A percentile compares a stretch with the other conserved stretches of the same genome.
Conservation (phyloP, 1,140 invertebrate genomes). For the Tetraneura akinire region DNA sequence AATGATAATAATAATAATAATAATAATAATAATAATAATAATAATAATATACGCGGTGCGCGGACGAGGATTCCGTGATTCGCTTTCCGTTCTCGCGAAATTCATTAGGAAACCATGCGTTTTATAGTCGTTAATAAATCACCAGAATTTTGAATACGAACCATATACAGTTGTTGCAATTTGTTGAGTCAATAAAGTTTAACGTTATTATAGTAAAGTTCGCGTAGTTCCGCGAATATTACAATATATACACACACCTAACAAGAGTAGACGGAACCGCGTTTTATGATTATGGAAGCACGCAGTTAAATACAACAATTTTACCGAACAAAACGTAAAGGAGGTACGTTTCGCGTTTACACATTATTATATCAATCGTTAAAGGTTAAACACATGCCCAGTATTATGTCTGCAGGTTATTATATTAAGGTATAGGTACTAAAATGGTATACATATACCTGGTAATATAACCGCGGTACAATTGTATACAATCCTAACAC, state of each 20-base stretch:
- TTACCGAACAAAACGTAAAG: background rate
- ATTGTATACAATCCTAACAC: too few relatives aligned
- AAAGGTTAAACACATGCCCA: too few relatives aligned
- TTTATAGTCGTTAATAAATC: constrained; percentile 46
- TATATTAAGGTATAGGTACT: too few relatives aligned
- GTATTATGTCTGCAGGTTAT: too few relatives aligned
- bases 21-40: too few relatives aligned
- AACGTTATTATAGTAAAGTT: constrained; percentile 49
- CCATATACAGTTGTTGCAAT: constrained; percentile 34
- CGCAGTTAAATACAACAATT: constrained; percentile 14
- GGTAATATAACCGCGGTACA: too few relatives aligned
- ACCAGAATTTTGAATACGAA: constrained; percentile 36
- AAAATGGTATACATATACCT: too few relatives aligned
- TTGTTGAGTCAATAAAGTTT: constrained; percentile 48
- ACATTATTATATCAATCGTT: too few relatives aligned
- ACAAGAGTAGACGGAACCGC: background rate
- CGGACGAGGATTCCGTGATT: background rate
- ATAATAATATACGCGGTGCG: too few relatives aligned
- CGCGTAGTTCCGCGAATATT: background rate
- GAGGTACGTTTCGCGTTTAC: too few relatives aligned
- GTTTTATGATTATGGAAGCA: constrained; percentile 22
- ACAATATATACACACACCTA: background rate
- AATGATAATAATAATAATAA: too few relatives aligned
- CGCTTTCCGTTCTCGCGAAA: constrained; percentile 25
- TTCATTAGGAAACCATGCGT: constrained; percentile 44